Evolutionary conservation across 2,797 vertebrate genomes (phyloP).

Genomic region (Lepilemur ruficaudatus): DNA sequence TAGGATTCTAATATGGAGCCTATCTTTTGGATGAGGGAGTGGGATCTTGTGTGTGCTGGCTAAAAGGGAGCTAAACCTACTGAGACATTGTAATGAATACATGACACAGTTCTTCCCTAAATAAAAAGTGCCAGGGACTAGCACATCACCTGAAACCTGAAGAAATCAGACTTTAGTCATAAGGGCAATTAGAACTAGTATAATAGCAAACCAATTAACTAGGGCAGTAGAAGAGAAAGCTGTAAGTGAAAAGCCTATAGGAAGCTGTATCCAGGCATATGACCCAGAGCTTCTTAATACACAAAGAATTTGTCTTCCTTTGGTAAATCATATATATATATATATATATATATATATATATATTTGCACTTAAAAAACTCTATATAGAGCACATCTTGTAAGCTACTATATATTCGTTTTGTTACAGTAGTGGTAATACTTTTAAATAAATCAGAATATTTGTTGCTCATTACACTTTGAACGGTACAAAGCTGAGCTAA

Average conservation of each 20-base stretch:
- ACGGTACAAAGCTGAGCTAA: background rate
- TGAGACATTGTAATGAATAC: background rate
- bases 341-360: background rate
- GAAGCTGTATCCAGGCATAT: background rate
- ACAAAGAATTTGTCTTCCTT: background rate
- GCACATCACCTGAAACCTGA: constrained; percentile 5
- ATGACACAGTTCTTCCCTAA: background rate
- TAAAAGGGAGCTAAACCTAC: background rate
- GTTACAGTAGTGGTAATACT: background rate
- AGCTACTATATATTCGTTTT: background rate
- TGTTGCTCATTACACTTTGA: background rate
- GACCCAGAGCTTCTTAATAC: too few relatives aligned
- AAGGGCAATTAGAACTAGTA: background rate
- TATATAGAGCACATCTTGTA: background rate
- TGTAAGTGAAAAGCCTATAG: constrained; percentile 22
- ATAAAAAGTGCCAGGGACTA: background rate
- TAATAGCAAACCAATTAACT: background rate
- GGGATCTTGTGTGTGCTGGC: background rate
- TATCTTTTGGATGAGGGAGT: background rate
- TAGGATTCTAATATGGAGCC: background rate
- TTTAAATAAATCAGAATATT: constrained; percentile 25
- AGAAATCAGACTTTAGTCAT: background rate
- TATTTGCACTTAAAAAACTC: background rate
- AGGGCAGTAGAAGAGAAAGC: background rate
- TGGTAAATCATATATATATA: background rate